phyloP scores from a whole-genome alignment of 2,113 vertebrate species.

The Zosterops hypoxanthus region DNA sequence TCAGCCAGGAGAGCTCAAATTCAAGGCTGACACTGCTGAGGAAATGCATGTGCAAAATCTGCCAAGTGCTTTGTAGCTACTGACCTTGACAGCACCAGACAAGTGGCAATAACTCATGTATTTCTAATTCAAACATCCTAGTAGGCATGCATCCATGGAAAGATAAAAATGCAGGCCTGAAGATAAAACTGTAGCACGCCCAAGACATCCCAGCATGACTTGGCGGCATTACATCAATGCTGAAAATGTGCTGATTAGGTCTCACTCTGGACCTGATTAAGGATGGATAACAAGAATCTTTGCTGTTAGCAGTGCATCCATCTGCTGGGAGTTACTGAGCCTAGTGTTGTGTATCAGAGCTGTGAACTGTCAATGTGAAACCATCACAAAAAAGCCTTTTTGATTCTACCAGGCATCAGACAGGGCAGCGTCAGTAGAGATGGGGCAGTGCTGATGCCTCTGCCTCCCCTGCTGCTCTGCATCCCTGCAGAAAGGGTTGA shows the following conservation, averaged over 20 bases:
- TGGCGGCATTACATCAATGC: neutral
- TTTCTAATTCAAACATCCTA: neutral
- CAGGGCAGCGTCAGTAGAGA: neutral
- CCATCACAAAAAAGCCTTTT: neutral
- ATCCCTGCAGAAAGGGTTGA: neutral
- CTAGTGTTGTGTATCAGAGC: neutral
- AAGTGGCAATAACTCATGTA: neutral
- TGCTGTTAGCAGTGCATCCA: neutral
- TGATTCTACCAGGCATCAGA: neutral
- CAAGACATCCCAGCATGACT: neutral
- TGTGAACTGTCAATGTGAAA: neutral
- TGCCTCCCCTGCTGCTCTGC: neutral
- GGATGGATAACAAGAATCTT: neutral
- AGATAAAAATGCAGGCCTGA: neutral
- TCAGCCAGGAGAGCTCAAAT: neutral
- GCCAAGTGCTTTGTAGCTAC: neutral
- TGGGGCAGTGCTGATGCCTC: neutral
- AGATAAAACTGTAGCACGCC: neutral
- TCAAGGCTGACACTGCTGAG: neutral
- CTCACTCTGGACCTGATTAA: neutral
- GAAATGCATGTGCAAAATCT: neutral
- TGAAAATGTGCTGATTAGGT: neutral
- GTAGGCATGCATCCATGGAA: neutral
- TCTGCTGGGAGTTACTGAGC: neutral
- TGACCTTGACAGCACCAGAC: neutral